Evolutionary conservation across 1,140 invertebrate species (phyloP).

Genomic region (Drosophila ohnishii): DNA sequence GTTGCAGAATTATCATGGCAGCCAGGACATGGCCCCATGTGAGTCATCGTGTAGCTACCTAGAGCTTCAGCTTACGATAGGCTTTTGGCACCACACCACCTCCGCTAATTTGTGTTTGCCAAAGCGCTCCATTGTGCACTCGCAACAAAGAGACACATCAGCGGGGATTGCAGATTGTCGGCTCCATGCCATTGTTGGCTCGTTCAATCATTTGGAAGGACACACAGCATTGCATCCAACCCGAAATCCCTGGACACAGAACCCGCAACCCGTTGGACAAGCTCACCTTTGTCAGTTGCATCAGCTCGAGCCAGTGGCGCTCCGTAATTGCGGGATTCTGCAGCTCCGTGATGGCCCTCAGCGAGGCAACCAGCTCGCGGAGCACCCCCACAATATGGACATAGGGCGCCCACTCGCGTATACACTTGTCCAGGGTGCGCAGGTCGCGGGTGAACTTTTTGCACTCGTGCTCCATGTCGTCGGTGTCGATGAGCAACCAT

Average conservation of each 20-base stretch:
- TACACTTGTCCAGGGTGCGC: slow-evolving; percentile 91
- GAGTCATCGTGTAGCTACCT: not conserved
- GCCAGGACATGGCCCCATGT: not conserved
- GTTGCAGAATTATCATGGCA: not conserved
- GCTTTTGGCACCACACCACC: slow-evolving; percentile 17
- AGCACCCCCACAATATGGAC: slow-evolving; percentile 87
- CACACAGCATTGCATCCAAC: not conserved
- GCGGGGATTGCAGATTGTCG: slow-evolving; percentile 10
- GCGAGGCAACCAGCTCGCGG: slow-evolving; percentile 90
- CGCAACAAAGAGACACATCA: slow-evolving; percentile 19
- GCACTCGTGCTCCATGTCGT: slow-evolving; percentile 94
- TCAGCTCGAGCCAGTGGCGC: slow-evolving; percentile 94
- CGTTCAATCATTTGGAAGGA: slow-evolving; percentile 49
- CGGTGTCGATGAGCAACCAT: slow-evolving; percentile 94
- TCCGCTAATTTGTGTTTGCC: slow-evolving; percentile 55
- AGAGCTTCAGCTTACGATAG: not conserved
- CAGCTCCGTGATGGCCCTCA: slow-evolving; percentile 92
- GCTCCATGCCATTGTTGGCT: slow-evolving; percentile 29
- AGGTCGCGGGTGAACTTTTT: slow-evolving; percentile 93
- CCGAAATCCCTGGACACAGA: not conserved
- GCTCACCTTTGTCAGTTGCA: slow-evolving; percentile 91
- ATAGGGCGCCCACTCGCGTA: slow-evolving; percentile 90
- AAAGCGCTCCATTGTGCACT: slow-evolving; percentile 20
- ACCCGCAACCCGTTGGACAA: not conserved
- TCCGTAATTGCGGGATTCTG: slow-evolving; percentile 94